Conservation (phyloP, 2,113 vertebrate genomes). For the Microtus ochrogaster region DNA sequence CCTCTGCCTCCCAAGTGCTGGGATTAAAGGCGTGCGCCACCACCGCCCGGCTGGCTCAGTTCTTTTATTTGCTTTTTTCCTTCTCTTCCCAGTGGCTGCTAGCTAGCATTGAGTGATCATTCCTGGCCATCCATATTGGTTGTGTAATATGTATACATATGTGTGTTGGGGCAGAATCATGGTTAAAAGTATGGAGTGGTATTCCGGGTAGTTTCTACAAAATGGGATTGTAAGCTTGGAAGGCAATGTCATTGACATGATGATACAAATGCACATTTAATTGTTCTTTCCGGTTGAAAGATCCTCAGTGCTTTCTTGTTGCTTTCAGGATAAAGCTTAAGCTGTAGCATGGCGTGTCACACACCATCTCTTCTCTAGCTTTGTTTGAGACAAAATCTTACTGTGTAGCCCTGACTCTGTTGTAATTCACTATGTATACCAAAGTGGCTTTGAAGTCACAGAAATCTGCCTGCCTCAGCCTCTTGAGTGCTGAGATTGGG, state of each 20-base stretch:
- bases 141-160: constrained; percentile 23
- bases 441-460: not conserved
- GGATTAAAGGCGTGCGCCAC: too few relatives aligned
- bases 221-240: not conserved
- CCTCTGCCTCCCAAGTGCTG: too few relatives aligned
- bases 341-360: not conserved
- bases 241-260: not conserved
- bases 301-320: constrained; percentile 24
- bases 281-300: constrained; percentile 45
- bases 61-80: not conserved
- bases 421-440: not conserved
- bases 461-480: not conserved
- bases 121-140: constrained; percentile 49
- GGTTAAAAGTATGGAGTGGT: constrained; percentile 36
- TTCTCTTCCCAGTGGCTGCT: not conserved
- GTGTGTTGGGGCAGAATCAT: constrained; percentile 16
- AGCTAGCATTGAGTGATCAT: constrained; percentile 3
- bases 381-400: not conserved
- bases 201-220: not conserved
- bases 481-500: not conserved
- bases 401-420: not conserved
- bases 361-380: not conserved
- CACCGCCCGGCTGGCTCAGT: too few relatives aligned
- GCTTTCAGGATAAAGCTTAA: constrained; percentile 44
- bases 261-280: not conserved